Base-by-base conservation (phyloP, 2,797 vertebrate genomes). In the Gymnoscopelus microlampas region DNA sequence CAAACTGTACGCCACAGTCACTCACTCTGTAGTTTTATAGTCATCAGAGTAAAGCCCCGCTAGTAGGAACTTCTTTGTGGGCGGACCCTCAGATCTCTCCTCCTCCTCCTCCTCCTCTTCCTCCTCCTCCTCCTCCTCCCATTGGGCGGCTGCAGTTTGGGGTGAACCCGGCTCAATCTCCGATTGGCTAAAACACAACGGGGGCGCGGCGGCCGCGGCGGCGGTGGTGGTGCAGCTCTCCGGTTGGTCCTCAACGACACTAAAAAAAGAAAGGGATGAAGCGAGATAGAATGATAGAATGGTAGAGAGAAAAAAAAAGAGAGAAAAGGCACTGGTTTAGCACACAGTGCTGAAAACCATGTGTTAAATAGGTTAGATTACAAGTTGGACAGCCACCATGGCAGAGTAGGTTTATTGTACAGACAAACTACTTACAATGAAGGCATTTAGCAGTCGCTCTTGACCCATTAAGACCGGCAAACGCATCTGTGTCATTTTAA, bases 31-130 rank as follows among this genome's bases (percentile, higher is more conserved):
- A 23, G 93, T 97, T 95, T 99, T 99, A 92, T 97, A 98, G 83
- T 98, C 96, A 11, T 99, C 97, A 3, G 98, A 99, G 91, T 98
- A 99, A 71, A 99, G 96, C 66, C 98, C 98, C 11, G 98, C 97
- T 85, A 94, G 96, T 92, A 98, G 94, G 88, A 96, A 99, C 67
- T 91, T 98, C 93, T 99, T 99, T 88, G 94, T 95, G 68, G 96
- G 95, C 63, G 95, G 93, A 8, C 91, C 91, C 14, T 94, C 92
- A 0, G 92, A 85, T 81, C 93, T 94, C 84, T 96, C 95, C 7
- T 44, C 7, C 39, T 44, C 35, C 29, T 3, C 32, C 32, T 35
- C 32, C 39, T 9, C 39, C 39, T 44, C 39, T 8, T 44, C 39
- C 39, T 44, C 7, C 39, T 44, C 39, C 39, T 44, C 39, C 39